Evolutionary conservation across 2,797 vertebrate species (phyloP), one percentile per base, ranked within the genome.

Genomic region (Cryptoprocta ferox): DNA sequence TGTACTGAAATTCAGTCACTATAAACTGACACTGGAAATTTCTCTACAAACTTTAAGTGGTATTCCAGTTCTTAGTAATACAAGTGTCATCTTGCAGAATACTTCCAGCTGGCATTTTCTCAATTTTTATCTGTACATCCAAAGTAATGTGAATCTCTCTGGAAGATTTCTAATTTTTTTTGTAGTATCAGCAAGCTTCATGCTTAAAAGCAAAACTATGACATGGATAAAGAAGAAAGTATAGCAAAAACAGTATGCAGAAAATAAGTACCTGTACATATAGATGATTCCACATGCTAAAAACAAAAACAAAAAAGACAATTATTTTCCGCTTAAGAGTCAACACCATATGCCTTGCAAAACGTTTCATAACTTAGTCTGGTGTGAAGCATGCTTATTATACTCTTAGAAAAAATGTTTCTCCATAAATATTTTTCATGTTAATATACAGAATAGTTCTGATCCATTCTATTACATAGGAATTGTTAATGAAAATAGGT

Each of bases 221-320:
- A 93, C 35, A 93, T 4, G 32, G 18, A 90, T 48, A 94, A 96
- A 83, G 78, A 70, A 96, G 32, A 89, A 89, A 86, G 24, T 24
- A 92, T 9, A 91, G 48, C 39, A 94, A 93, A 97, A 94, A 80
- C 28, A 91, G 39, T 50, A 93, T 71, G 53, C 6, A 93, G 63
- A 96, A 98, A 97, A 71, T 76, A 96, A 94, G 90, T 99, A 99
- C 99, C 99, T 98, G 99, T 98, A 98, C 99, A 99, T 37, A 99
- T 24, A 5, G 99, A 99, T 76, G 99, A 97, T 37, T 99, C 99
- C 56, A 99, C 99, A 85, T 98, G 99, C 99, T 99, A 97, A 94
- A 98, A 98, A 97, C 11, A 59, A 35, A 89, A 97, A 61, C 50
- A 85, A 76, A 91, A 84, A 83, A 50, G 3, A 48, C 24, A 70